phyloP scores from a whole-genome alignment of 2,113 vertebrate genomes.

The Hydrolagus affinis region DNA sequence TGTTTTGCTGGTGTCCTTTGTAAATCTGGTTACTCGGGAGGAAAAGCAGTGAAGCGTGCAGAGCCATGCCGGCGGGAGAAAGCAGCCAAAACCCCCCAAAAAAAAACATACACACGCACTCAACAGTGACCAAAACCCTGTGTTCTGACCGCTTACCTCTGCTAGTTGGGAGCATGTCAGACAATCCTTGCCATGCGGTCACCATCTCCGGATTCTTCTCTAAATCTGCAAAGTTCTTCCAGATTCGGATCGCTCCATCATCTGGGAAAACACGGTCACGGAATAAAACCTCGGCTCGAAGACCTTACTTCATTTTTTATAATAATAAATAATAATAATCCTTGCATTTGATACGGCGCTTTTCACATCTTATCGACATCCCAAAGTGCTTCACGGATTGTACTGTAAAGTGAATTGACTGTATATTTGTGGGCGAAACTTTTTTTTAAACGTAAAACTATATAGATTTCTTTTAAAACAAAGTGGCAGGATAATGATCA shows the following conservation, averaged over 20 bases:
- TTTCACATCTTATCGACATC: too few relatives aligned
- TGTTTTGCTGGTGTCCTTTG: neutral
- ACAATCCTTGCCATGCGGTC: slow-evolving; percentile 96
- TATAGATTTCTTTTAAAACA: too few relatives aligned
- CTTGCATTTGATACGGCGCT: too few relatives aligned
- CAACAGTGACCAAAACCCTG: neutral
- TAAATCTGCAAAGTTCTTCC: slow-evolving; percentile 95
- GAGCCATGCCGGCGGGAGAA: neutral
- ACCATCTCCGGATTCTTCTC: slow-evolving; percentile 97
- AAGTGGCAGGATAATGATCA: too few relatives aligned
- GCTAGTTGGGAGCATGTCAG: slow-evolving; percentile 92
- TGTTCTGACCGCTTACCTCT: slow-evolving; percentile 62
- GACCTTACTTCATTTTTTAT: too few relatives aligned
- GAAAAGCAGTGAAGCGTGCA: neutral
- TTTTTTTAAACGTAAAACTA: too few relatives aligned
- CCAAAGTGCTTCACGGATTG: too few relatives aligned
- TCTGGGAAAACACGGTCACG: slow-evolving; percentile 52
- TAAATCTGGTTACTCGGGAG: neutral
- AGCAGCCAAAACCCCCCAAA: slow-evolving; percentile 33
- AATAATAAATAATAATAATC: too few relatives aligned
- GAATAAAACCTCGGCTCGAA: too few relatives aligned
- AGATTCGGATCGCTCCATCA: slow-evolving; percentile 85
- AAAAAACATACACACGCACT: too few relatives aligned
- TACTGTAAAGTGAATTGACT: too few relatives aligned
- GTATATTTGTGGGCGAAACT: too few relatives aligned